phyloP scores from a whole-genome alignment of 2,888 invertebrate genomes.

The Eupelmus urozonus region DNA sequence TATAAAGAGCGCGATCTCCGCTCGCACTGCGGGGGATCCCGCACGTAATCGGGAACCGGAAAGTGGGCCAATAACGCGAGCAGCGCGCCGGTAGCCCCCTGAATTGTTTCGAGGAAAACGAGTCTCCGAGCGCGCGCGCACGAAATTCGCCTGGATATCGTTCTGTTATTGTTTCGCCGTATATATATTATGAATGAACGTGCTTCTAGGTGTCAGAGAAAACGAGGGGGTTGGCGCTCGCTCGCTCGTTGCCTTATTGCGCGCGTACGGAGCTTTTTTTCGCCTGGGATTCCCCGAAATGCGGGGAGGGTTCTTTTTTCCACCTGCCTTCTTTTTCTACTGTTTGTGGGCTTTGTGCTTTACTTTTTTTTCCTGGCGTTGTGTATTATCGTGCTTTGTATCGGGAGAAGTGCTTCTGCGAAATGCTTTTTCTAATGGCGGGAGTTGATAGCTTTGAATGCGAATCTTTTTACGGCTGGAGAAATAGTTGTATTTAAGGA shows the following conservation, averaged over 20 bases:
- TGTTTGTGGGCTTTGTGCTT: not conserved
- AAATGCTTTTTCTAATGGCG: too few species aligned
- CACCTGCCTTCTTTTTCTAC: not conserved
- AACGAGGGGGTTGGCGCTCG: not conserved
- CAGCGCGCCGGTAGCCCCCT: too few species aligned
- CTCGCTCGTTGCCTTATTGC: not conserved
- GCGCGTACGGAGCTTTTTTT: not conserved
- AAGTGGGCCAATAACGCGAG: too few species aligned
- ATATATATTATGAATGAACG: constrained; percentile 20
- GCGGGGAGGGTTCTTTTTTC: not conserved
- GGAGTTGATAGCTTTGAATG: too few species aligned
- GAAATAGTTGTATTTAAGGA: too few species aligned
- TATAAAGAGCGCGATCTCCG: too few species aligned
- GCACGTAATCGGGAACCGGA: too few species aligned
- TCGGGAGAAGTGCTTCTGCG: constrained; percentile 16
- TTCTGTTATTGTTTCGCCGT: not conserved
- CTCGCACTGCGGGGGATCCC: too few species aligned
- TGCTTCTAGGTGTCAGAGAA: constrained; percentile 1
- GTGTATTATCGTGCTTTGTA: not conserved
- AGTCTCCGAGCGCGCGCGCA: not conserved
- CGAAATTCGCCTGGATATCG: constrained; percentile 2
- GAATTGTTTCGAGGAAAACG: constrained; percentile 36
- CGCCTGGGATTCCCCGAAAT: constrained; percentile 28
- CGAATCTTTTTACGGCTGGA: too few species aligned
- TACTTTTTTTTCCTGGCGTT: not conserved